phyloP scores from a whole-genome alignment of 2,797 vertebrate species.

The Centroberyx gerrardi region DNA sequence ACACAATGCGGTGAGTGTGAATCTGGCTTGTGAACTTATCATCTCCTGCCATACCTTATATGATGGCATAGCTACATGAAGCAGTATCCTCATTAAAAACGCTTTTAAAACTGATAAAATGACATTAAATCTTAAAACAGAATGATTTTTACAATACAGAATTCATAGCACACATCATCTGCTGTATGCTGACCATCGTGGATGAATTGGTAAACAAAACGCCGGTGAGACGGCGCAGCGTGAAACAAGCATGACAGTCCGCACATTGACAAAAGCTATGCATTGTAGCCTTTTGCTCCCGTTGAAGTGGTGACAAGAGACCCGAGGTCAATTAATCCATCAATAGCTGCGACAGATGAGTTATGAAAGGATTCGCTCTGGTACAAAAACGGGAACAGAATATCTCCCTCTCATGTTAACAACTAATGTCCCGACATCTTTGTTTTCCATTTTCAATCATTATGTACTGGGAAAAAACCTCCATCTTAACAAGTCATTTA shows the following conservation, averaged over 20 bases:
- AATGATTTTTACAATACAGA: no score
- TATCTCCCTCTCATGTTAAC: constrained; percentile 24
- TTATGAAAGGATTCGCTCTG: constrained; percentile 42
- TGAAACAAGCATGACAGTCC: constrained; percentile 20
- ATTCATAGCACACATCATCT: not conserved
- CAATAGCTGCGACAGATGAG: constrained; percentile 38
- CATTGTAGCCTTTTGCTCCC: constrained; percentile 22
- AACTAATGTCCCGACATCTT: not conserved
- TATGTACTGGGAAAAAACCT: no score
- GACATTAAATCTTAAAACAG: no score
- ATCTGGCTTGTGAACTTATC: no score
- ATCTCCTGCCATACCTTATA: no score
- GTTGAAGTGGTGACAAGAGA: constrained; percentile 37
- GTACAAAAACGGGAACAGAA: constrained; percentile 15
- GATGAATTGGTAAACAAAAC: constrained; percentile 17
- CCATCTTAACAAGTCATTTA: no score
- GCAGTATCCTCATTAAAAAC: no score
- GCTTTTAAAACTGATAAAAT: no score
- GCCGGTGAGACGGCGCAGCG: not conserved
- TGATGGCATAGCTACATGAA: no score
- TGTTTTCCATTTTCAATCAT: constrained; percentile 26
- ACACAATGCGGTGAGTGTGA: no score
- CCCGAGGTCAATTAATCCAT: constrained; percentile 58
- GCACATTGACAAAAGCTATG: constrained; percentile 23
- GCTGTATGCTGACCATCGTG: not conserved